Percentiles rank a stretch among this genome's conserved stretches.
phyloP scores from a whole-genome alignment of 2,888 invertebrate genomes.

The Griposia aprilina region DNA sequence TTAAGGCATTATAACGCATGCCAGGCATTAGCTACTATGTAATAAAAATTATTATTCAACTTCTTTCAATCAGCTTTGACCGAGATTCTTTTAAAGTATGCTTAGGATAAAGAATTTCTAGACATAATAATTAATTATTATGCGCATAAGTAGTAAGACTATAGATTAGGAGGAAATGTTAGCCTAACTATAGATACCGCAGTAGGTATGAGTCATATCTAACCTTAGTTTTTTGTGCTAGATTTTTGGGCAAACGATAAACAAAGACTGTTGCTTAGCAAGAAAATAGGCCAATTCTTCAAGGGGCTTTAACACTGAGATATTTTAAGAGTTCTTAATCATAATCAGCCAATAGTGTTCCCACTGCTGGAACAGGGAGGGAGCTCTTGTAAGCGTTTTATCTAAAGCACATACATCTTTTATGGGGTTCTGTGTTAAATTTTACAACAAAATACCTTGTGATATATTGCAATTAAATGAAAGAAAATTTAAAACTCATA shows the following conservation, averaged over 20 bases:
- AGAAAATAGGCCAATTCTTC: constrained; percentile 20
- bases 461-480: too few species aligned
- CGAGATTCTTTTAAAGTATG: constrained; percentile 16
- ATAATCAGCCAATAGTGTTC: too few species aligned
- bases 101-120: constrained; percentile 25
- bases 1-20: too few species aligned
- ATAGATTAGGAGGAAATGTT: constrained; percentile 37
- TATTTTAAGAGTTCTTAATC: constrained; percentile 25
- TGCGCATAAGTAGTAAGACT: constrained; percentile 15
- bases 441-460: too few species aligned
- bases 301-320: constrained; percentile 25
- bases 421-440: too few species aligned
- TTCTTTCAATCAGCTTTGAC: constrained; percentile 16
- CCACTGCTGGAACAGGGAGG: too few species aligned
- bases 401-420: too few species aligned
- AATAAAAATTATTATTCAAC: constrained; percentile 17
- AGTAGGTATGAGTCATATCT: constrained; percentile 28
- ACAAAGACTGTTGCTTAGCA: constrained; percentile 24
- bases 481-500: too few species aligned
- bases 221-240: constrained; percentile 52
- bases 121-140: constrained; percentile 30
- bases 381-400: too few species aligned
- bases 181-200: constrained; percentile 20
- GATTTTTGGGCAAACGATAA: constrained; percentile 26
- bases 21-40: too few species aligned